Conservation (phyloP, 1,140 invertebrate genomes). For the Meloidogyne chitwoodi region DNA sequence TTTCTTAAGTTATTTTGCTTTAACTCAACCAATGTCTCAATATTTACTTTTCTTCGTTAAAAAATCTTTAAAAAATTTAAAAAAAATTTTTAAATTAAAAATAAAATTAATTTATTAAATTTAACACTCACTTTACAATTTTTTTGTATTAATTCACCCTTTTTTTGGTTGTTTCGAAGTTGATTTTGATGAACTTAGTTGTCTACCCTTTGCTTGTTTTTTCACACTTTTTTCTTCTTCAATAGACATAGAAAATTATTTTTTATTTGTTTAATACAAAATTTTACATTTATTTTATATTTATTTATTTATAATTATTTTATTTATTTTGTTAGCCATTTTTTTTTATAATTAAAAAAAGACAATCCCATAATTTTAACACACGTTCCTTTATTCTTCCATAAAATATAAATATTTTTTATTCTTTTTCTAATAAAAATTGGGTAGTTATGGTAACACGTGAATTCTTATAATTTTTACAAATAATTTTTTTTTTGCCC, state of each 20-base stretch:
- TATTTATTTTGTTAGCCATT: not conserved
- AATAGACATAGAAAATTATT: not conserved
- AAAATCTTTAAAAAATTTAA: not conserved
- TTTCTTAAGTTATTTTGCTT: no score
- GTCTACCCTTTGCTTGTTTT: not conserved
- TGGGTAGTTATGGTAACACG: not conserved
- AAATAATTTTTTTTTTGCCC: not conserved
- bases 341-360: not conserved
- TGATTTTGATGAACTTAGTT: not conserved
- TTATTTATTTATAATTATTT: not conserved
- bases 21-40: not conserved
- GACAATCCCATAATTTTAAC: not conserved
- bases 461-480: not conserved
- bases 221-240: not conserved
- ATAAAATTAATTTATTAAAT: not conserved
- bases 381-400: not conserved
- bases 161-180: not conserved
- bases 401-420: not conserved
- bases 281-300: no score
- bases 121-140: not conserved
- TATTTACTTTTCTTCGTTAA: not conserved
- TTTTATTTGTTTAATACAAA: not conserved
- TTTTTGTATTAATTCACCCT: not conserved
- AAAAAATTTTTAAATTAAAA: not conserved
- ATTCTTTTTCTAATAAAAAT: not conserved